These are phyloP conservation scores for Sialis lutaria DNA, from an alignment of 2,888 invertebrate genomes.

Conservation along the genomic window DNA sequence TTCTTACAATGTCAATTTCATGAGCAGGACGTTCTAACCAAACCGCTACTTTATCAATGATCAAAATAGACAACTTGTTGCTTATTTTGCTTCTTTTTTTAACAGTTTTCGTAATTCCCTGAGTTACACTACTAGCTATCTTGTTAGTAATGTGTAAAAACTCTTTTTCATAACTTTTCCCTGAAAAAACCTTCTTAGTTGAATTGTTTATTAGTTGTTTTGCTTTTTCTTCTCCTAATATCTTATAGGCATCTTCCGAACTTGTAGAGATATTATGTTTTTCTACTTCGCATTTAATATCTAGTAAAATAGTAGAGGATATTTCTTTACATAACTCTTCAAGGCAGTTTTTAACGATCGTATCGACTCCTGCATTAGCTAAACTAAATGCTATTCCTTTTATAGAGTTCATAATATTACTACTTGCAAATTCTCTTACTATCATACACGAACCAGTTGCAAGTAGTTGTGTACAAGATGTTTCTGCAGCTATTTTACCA, in stretches of 20 bases:
- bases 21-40: constrained; percentile 5
- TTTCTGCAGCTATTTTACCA: constrained; percentile 4
- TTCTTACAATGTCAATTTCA: not conserved
- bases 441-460: constrained; percentile 1
- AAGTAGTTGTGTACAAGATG: constrained; percentile 5
- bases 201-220: constrained; percentile 3
- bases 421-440: constrained; percentile 6
- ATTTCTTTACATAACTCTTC: constrained; percentile 7
- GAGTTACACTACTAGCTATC: constrained; percentile 5
- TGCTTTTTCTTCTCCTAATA: constrained; percentile 4
- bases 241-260: constrained; percentile 2
- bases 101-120: constrained; percentile 4
- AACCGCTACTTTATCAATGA: constrained; percentile 1
- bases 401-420: constrained; percentile 6
- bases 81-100: constrained; percentile 4
- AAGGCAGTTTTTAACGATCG: constrained; percentile 7
- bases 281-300: constrained; percentile 3
- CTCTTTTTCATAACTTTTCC: constrained; percentile 4
- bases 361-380: constrained; percentile 6
- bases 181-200: constrained; percentile 6
- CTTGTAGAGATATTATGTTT: not conserved
- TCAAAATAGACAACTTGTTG: constrained; percentile 3
- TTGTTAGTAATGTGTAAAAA: constrained; percentile 5
- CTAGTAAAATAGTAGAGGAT: constrained; percentile 3
- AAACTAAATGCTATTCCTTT: constrained; percentile 7